These are phyloP conservation scores for Arnoldichthys spilopterus DNA, from an alignment of 2,797 vertebrate species.

Conservation along the genomic window DNA sequence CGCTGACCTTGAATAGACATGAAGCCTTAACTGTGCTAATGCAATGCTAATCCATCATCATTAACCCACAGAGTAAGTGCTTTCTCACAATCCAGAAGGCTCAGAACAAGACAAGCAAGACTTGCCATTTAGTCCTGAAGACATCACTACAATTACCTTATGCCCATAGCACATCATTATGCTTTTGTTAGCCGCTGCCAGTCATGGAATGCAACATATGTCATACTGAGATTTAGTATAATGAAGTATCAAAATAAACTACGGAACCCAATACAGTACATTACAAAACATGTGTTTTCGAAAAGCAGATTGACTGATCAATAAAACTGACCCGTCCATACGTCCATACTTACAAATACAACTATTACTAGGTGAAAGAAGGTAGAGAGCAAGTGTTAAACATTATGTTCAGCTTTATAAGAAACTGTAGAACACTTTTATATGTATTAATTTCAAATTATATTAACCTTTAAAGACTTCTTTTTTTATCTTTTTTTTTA, in stretches of 20 bases:
- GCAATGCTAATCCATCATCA: constrained; percentile 60
- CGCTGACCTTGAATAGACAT: constrained; percentile 63
- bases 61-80: constrained; percentile 46
- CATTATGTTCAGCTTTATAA: too few relatives aligned
- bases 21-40: constrained; percentile 15
- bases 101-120: neutral
- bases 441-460: too few relatives aligned
- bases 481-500: too few relatives aligned
- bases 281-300: too few relatives aligned
- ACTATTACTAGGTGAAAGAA: too few relatives aligned
- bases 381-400: too few relatives aligned
- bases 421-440: too few relatives aligned
- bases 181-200: neutral
- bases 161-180: neutral
- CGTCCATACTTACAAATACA: too few relatives aligned
- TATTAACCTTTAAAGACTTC: too few relatives aligned
- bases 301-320: too few relatives aligned
- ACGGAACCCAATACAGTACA: too few relatives aligned
- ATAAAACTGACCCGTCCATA: too few relatives aligned
- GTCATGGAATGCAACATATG: neutral
- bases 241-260: neutral
- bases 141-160: constrained; percentile 7
- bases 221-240: neutral
- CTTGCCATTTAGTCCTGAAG: neutral
- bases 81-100: neutral